Conservation (phyloP, 2,888 invertebrate species). For the Sesia bembeciformis region DNA sequence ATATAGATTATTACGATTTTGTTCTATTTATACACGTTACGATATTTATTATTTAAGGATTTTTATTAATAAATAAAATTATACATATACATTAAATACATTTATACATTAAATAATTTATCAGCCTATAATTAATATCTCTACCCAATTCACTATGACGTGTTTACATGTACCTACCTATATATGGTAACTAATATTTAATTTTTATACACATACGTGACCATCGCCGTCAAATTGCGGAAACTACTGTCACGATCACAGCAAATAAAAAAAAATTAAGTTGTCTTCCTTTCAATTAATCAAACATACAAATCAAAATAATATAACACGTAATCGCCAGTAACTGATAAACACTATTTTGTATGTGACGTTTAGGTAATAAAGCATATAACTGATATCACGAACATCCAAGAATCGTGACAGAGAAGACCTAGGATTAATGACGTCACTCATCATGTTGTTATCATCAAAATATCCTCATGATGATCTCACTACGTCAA, state of each 20-base stretch:
- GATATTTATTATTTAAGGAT: too few relatives aligned
- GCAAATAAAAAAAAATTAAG: neutral
- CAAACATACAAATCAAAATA: neutral
- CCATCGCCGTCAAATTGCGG: neutral
- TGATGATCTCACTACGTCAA: conserved; percentile 13
- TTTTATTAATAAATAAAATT: too few relatives aligned
- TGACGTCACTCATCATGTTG: conserved; percentile 15
- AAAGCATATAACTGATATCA: neutral
- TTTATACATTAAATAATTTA: too few relatives aligned
- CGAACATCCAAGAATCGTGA: conserved; percentile 13
- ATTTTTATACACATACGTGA: neutral
- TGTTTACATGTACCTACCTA: too few relatives aligned
- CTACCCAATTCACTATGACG: too few relatives aligned
- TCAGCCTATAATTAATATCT: too few relatives aligned
- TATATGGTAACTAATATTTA: too few relatives aligned
- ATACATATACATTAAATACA: too few relatives aligned
- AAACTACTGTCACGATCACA: neutral
- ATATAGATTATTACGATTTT: too few relatives aligned
- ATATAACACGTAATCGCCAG: too few relatives aligned
- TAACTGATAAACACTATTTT: too few relatives aligned
- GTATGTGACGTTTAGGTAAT: neutral
- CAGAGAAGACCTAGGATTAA: conserved; percentile 13
- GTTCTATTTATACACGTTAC: too few relatives aligned
- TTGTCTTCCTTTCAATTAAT: neutral
- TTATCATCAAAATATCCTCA: conserved; percentile 19